These are phyloP conservation scores for Steatocranus sp. DNA, from an alignment of 2,797 vertebrate genomes.

Conservation along the genomic window DNA sequence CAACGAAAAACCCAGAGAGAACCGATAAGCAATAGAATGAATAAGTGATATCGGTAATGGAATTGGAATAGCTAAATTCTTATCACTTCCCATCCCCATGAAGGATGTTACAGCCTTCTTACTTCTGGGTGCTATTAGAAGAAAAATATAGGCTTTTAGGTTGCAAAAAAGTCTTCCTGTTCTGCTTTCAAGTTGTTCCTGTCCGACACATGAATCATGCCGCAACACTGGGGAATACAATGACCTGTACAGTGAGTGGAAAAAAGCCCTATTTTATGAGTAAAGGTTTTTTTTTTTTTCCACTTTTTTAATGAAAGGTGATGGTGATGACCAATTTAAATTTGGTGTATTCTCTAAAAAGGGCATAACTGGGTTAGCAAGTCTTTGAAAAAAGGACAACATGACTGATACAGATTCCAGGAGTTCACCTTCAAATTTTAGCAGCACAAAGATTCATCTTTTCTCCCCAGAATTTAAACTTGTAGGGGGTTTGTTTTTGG, in stretches of 20 bases:
- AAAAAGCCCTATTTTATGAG: constrained; percentile 11
- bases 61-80: neutral
- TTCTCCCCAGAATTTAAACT: constrained; percentile 28
- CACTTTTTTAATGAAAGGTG: neutral
- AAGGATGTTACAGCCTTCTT: neutral
- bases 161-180: constrained; percentile 4
- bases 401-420: constrained; percentile 43
- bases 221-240: constrained; percentile 4
- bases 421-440: constrained; percentile 40
- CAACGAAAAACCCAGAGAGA: neutral
- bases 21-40: neutral
- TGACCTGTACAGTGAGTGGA: neutral
- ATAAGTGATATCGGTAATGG: neutral
- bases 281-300: neutral
- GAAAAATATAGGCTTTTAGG: constrained; percentile 9
- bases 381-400: constrained; percentile 48
- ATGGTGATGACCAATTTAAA: constrained; percentile 16
- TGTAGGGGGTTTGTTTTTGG: neutral
- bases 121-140: neutral
- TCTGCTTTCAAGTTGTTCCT: constrained; percentile 35
- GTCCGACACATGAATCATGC: constrained; percentile 24
- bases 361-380: constrained; percentile 14
- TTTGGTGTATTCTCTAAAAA: neutral
- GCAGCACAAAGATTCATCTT: constrained; percentile 17
- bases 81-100: neutral